These are phyloP conservation scores for Pollicipes pollicipes DNA, from an alignment of 1,140 invertebrate species.

Conservation along the genomic window DNA sequence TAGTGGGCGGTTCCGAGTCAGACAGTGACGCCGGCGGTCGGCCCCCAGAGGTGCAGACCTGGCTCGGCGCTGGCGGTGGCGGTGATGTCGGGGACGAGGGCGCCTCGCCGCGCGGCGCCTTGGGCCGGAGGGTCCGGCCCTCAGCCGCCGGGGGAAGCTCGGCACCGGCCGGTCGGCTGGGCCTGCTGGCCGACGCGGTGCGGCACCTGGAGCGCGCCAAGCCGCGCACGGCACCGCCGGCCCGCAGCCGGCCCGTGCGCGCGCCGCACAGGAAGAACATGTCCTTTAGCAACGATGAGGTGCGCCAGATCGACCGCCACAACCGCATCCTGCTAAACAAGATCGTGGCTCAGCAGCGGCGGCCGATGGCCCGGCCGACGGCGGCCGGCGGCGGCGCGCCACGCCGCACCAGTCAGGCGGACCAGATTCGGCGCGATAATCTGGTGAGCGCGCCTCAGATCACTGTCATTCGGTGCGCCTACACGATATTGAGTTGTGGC, in stretches of 20 bases:
- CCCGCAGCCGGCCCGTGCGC: background rate
- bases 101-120: too few relatives aligned
- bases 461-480: too few relatives aligned
- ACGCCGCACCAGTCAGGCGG: too few relatives aligned
- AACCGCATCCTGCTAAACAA: slow-evolving; percentile 30
- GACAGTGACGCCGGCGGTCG: background rate
- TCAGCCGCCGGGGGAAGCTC: background rate
- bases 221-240: background rate
- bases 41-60: background rate
- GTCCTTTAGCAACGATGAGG: slow-evolving; percentile 30
- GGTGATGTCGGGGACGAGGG: background rate
- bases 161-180: background rate
- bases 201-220: background rate
- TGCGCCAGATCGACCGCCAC: slow-evolving; percentile 29
- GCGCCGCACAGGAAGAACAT: slow-evolving; percentile 24
- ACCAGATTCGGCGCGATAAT: background rate
- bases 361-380: too few relatives aligned
- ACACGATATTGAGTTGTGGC: too few relatives aligned
- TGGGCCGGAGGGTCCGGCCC: too few relatives aligned
- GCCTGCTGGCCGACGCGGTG: background rate
- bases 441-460: too few relatives aligned
- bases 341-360: slow-evolving; percentile 22
- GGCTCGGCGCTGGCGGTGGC: background rate
- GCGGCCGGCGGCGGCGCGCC: too few relatives aligned
- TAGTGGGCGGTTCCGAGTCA: background rate